A percentile compares a stretch with the other conserved stretches of the same genome.
phyloP scores from a whole-genome alignment of 1,140 invertebrate genomes.

The Heliconius eleuchia region DNA sequence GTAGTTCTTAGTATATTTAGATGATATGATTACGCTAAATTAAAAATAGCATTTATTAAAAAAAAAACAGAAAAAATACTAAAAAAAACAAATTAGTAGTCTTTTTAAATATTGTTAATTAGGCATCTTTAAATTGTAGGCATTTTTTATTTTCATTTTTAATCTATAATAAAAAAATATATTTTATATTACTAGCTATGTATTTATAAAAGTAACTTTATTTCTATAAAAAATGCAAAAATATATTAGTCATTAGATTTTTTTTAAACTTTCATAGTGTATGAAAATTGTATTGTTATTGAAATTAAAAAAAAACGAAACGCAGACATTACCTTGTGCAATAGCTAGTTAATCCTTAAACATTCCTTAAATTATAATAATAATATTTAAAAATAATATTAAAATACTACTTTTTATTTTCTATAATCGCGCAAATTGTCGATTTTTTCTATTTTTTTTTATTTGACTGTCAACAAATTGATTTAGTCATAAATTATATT shows the following conservation, averaged over 20 bases:
- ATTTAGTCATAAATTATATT: conserved; percentile 1
- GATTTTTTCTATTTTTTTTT: neutral
- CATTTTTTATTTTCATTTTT: neutral
- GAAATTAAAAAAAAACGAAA: no score
- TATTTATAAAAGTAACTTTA: neutral
- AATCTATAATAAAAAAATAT: neutral
- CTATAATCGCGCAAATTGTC: conserved; percentile 19
- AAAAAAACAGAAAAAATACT: neutral
- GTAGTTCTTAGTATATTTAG: neutral
- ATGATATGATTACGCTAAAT: neutral
- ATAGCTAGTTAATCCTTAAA: neutral
- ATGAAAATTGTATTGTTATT: no score
- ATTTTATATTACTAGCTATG: neutral
- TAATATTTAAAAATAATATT: neutral
- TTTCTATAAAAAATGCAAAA: neutral
- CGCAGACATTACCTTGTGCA: neutral
- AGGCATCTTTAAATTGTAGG: neutral
- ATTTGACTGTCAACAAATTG: neutral
- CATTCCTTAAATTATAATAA: conserved; percentile 23
- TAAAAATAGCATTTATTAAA: conserved; percentile 13
- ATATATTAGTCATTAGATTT: no score
- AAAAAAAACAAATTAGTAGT: neutral
- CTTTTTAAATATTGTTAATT: neutral
- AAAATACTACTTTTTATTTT: neutral
- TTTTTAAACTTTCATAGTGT: no score